phyloP scores from a whole-genome alignment of 2,888 invertebrate species.

The Nymphalis c-album region DNA sequence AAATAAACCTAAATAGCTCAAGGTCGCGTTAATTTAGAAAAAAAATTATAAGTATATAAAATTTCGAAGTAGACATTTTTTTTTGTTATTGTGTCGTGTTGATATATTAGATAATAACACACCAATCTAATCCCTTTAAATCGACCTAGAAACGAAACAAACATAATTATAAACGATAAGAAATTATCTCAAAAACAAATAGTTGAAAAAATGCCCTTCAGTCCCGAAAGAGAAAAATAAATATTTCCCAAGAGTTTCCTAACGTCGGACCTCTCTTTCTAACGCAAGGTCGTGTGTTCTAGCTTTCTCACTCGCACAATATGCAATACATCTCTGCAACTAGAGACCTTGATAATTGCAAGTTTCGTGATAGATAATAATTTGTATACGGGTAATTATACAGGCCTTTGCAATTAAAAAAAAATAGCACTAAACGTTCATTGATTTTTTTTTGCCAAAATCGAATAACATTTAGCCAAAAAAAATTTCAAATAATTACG shows the following conservation, averaged over 20 bases:
- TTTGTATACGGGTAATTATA: constrained; percentile 75
- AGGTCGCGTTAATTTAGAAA: not conserved
- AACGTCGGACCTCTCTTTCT: constrained; percentile 67
- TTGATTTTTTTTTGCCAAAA: constrained; percentile 14
- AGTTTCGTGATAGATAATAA: constrained; percentile 81
- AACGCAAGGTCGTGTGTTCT: constrained; percentile 65
- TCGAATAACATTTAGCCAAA: constrained; percentile 10
- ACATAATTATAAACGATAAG: constrained; percentile 52
- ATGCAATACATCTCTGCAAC: constrained; percentile 80
- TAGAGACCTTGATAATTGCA: constrained; percentile 78
- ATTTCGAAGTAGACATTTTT: not conserved
- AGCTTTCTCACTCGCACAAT: constrained; percentile 68
- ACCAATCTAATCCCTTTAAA: constrained; percentile 17
- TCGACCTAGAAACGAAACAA: constrained; percentile 63
- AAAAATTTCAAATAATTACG: constrained; percentile 13
- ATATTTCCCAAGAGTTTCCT: constrained; percentile 80
- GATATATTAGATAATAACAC: constrained; percentile 22
- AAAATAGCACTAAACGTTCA: constrained; percentile 38
- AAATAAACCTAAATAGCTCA: not conserved
- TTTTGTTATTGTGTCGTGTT: not conserved
- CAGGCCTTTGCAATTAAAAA: constrained; percentile 57
- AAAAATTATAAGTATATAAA: not conserved
- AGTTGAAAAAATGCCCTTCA: constrained; percentile 76
- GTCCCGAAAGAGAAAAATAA: constrained; percentile 74
- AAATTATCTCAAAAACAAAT: constrained; percentile 59